Conservation (phyloP, 1,140 invertebrate species). For the Thaumetopoea pityocampa region DNA sequence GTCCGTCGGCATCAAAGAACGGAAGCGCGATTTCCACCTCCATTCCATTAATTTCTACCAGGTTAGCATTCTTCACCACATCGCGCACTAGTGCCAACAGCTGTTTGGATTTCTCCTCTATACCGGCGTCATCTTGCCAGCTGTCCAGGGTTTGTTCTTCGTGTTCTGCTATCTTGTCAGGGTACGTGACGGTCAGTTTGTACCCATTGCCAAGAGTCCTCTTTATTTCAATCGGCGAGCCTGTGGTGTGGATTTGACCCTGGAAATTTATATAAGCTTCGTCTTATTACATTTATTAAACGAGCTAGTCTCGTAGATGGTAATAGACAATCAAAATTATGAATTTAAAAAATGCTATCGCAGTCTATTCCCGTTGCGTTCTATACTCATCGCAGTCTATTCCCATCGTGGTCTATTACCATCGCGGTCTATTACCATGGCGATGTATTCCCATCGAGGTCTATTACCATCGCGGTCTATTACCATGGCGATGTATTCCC, state of each 20-base stretch:
- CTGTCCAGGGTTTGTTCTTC: constrained; percentile 18
- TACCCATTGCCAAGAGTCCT: constrained; percentile 87
- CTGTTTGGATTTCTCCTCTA: constrained; percentile 58
- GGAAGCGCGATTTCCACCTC: constrained; percentile 74
- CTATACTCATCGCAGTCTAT: no score
- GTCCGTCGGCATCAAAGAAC: constrained; percentile 70
- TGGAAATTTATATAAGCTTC: constrained; percentile 56
- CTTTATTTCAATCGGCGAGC: constrained; percentile 84
- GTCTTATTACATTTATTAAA: no score
- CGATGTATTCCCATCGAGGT: no score
- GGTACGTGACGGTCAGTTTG: constrained; percentile 78
- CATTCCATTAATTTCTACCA: constrained; percentile 53
- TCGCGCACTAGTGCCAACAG: constrained; percentile 59
- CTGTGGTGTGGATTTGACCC: constrained; percentile 78
- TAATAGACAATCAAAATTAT: no score
- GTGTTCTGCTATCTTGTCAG: constrained; percentile 19
- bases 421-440: no score
- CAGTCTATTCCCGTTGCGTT: no score
- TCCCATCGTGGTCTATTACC: no score
- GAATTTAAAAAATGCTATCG: no score
- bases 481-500: no score
- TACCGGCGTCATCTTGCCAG: constrained; percentile 22
- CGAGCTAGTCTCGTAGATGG: no score
- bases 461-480: no score
- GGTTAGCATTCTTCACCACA: constrained; percentile 65